Conservation (phyloP, 2,888 invertebrate genomes). For the Synanthedon tipuliformis region DNA sequence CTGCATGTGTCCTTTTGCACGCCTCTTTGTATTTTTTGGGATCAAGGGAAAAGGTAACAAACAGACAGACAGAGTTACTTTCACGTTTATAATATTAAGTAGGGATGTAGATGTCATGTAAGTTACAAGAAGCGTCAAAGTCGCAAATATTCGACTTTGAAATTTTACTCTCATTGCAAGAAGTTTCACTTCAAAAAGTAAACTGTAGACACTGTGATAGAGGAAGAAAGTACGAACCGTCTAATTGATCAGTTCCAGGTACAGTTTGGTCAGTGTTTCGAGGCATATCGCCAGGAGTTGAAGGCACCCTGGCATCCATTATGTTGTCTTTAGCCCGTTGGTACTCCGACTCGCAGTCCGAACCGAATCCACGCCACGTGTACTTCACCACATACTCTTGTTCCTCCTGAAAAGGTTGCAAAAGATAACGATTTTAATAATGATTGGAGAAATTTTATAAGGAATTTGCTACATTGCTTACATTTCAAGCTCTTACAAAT, state of each 20-base stretch:
- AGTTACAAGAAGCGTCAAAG: too few species aligned
- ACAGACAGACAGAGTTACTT: too few species aligned
- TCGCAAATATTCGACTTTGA: too few species aligned
- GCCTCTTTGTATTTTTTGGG: not conserved
- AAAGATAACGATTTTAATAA: too few species aligned
- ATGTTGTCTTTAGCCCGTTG: conserved; percentile 21
- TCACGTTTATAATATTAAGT: too few species aligned
- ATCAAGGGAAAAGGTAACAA: too few species aligned
- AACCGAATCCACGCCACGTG: conserved; percentile 69
- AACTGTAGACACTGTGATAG: not conserved
- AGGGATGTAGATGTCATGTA: too few species aligned
- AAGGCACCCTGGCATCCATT: conserved; percentile 53
- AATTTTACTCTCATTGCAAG: too few species aligned
- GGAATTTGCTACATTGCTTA: too few species aligned
- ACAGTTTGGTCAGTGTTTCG: conserved; percentile 50
- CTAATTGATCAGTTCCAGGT: conserved; percentile 40
- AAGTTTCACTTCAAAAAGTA: not conserved
- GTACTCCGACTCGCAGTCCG: conserved; percentile 70
- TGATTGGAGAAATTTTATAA: too few species aligned
- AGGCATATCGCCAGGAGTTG: conserved; percentile 21
- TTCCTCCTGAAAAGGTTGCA: conserved; percentile 40
- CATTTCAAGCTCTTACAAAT: too few species aligned
- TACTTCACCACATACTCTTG: conserved; percentile 55
- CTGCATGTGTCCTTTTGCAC: not conserved
- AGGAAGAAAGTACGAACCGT: conserved; percentile 26